phyloP scores from a whole-genome alignment of 1,140 invertebrate genomes.

The Orussus abietinus region DNA sequence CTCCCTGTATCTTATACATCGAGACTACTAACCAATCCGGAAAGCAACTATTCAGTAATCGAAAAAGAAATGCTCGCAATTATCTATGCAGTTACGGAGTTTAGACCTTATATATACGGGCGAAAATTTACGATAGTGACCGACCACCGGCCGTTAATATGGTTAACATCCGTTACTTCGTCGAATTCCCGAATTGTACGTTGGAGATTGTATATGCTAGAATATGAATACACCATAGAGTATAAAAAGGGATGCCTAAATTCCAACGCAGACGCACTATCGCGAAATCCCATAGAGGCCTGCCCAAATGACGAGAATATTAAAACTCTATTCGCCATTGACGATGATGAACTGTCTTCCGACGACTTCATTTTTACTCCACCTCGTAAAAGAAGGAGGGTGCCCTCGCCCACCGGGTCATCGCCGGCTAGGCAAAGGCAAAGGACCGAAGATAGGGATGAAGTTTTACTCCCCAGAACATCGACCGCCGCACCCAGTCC shows the following conservation, averaged over 20 bases:
- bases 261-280: constrained; percentile 31
- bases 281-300: constrained; percentile 16
- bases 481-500: too few species aligned
- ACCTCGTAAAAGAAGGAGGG: constrained; percentile 5
- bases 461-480: too few species aligned
- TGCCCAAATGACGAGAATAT: constrained; percentile 4
- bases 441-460: not conserved
- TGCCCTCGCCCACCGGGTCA: not conserved
- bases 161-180: constrained; percentile 50
- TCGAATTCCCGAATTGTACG: constrained; percentile 25
- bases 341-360: too few species aligned
- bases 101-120: constrained; percentile 50
- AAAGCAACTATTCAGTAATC: constrained; percentile 41
- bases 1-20: constrained; percentile 25
- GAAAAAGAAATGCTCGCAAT: constrained; percentile 48
- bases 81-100: constrained; percentile 49
- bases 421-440: not conserved
- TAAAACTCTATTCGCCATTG: too few species aligned
- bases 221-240: constrained; percentile 37
- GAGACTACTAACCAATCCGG: constrained; percentile 22
- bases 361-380: too few species aligned
- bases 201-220: constrained; percentile 33
- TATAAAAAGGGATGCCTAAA: constrained; percentile 28
- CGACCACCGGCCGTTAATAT: constrained; percentile 53
- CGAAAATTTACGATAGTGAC: constrained; percentile 50